These are phyloP conservation scores for Liopterus haemorrhoidalis DNA, from an alignment of 2,888 invertebrate species.

Conservation along the genomic window DNA sequence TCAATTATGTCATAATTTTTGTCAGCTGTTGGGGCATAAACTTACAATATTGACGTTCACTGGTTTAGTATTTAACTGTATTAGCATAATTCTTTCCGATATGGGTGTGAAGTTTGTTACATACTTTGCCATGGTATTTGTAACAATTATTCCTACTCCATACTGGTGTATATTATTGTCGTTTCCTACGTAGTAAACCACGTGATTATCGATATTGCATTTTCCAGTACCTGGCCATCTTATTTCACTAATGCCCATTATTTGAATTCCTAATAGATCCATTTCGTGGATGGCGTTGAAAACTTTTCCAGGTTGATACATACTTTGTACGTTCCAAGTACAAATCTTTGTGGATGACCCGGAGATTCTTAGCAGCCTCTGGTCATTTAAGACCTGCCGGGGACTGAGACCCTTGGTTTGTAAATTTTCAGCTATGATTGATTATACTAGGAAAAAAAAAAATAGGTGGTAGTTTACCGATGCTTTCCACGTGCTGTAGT, in stretches of 20 bases:
- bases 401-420: no score
- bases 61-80: constrained; percentile 14
- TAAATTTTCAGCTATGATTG: no score
- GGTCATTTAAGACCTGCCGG: no score
- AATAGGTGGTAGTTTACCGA: no score
- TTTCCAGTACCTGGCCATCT: constrained; percentile 21
- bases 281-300: constrained; percentile 16
- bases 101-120: constrained; percentile 14
- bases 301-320: constrained; percentile 16
- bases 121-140: not conserved
- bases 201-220: constrained; percentile 12
- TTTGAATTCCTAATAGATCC: constrained; percentile 13
- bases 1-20: constrained; percentile 26
- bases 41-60: constrained; percentile 27
- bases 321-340: constrained; percentile 12
- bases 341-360: constrained; percentile 7
- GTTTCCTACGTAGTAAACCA: constrained; percentile 23
- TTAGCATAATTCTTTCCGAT: constrained; percentile 19
- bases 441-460: no score
- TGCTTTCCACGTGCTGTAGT: no score
- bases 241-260: constrained; percentile 20
- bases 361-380: no score
- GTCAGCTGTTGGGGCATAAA: constrained; percentile 26
- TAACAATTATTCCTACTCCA: constrained; percentile 20
- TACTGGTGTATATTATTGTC: constrained; percentile 18